Evolutionary conservation across 2,888 invertebrate species (phyloP), one percentile per base, ranked within the genome.

Genomic region (Zelleria hepariella): DNA sequence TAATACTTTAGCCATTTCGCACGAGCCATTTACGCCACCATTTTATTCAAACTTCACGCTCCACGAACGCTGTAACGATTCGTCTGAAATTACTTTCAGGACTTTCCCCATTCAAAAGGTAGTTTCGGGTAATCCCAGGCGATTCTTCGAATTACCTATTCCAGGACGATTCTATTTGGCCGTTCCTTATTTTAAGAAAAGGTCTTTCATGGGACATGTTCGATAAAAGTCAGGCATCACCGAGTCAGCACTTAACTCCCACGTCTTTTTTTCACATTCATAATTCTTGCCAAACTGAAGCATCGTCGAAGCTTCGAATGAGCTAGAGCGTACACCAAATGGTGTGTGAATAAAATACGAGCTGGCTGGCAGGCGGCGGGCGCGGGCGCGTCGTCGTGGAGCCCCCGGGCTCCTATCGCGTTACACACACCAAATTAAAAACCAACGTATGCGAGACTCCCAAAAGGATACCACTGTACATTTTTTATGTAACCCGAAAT

Each of bases 271-370:
- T 42, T 20, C 20, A 51, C 20, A 21, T 20, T 20, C 20, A 51
- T 51, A n/a, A 51, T 20, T 23, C 51, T 51, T 10, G 3, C 10
- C 51, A 10, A 21, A 10, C 5, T 51, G 23, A 51, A 20, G 21
- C 21, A 51, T 23, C 51, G 51, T 21, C 23, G 8, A 21, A 51
- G 23, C 51, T 23, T 51, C 51, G 51, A 20, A 59, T 57, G 57
- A 59, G 59, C 61, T 58, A 63, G 62, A 63, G 20, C 62, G 65
- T 67, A 71, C 69, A 75, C 77, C 74, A 80, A 80, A 82, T 82
- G 76, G 74, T 65, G 71, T 71, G 76, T 83, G 79, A 84, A 85
- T 86, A 84, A 86, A 77, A 80, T 78, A 84, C 72, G 78, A 79
- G 70, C 63, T 63, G 66, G 63, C 61, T 60, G 66, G 66, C 32